A percentile compares a stretch with the other conserved stretches of the same genome.
These are phyloP conservation scores for Coranthus polyacanthus DNA, from an alignment of 2,797 vertebrate species.

Conservation along the genomic window DNA sequence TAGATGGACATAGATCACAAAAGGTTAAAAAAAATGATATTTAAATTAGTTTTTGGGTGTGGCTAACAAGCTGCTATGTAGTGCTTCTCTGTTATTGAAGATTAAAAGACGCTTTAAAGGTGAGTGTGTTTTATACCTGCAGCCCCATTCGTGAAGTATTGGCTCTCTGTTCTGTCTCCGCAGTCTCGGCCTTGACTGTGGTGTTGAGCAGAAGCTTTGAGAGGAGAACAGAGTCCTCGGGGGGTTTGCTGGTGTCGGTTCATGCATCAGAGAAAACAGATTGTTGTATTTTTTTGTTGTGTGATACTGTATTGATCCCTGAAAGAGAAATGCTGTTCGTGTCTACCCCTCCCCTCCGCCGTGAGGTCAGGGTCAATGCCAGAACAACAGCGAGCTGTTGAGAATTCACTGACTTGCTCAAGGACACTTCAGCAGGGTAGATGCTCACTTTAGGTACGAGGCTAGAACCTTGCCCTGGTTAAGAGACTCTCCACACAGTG, in stretches of 20 bases:
- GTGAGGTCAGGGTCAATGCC: constrained; percentile 49
- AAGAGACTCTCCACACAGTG: constrained; percentile 20
- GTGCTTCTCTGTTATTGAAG: constrained; percentile 3
- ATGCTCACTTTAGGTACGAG: constrained; percentile 8
- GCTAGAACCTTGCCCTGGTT: constrained; percentile 19
- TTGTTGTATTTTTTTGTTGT: constrained; percentile 50
- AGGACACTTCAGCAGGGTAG: constrained; percentile 56
- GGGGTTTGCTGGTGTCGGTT: constrained; percentile 36
- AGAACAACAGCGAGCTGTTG: constrained; percentile 43
- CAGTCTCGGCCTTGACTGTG: constrained; percentile 11
- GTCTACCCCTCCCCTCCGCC: constrained; percentile 13
- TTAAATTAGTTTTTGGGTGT: constrained; percentile 20
- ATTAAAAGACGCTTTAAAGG: constrained; percentile 19
- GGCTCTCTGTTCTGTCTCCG: constrained; percentile 15
- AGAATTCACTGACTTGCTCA: constrained; percentile 64
- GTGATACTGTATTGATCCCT: constrained; percentile 61
- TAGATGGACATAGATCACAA: constrained; percentile 2
- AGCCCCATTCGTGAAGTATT: background rate
- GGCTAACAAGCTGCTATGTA: constrained; percentile 24
- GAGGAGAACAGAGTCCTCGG: constrained; percentile 13
- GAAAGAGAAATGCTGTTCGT: constrained; percentile 54
- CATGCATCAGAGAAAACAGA: constrained; percentile 47
- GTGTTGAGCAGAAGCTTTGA: constrained; percentile 26
- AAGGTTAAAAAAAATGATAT: constrained; percentile 14
- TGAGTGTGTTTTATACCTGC: background rate